Evolutionary conservation across 2,888 invertebrate genomes (phyloP).

Genomic region (Epiperipatus broadwayi): DNA sequence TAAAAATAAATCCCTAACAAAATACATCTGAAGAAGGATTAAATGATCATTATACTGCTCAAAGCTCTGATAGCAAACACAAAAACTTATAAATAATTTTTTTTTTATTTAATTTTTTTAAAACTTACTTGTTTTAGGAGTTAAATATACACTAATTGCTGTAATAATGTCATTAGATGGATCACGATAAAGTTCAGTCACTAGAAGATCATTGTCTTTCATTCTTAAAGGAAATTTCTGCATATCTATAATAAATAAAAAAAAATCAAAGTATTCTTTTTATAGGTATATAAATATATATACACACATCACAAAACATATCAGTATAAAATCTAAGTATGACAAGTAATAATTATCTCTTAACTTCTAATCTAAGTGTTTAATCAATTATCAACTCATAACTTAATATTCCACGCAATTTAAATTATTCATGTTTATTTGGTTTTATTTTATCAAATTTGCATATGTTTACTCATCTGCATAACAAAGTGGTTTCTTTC

Average conservation of each 20-base stretch:
- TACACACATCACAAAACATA: conserved; percentile 6
- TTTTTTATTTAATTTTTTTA: conserved; percentile 1
- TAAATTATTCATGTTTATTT: no score
- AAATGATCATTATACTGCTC: no score
- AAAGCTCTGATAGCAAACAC: not conserved
- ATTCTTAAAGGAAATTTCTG: conserved; percentile 94
- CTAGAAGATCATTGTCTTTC: conserved; percentile 95
- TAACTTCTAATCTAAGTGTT: no score
- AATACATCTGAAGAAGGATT: no score
- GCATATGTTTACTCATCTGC: no score
- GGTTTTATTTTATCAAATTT: no score
- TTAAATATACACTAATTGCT: conserved; percentile 90
- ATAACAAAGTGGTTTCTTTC: no score
- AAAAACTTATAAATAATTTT: not conserved
- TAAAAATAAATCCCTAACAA: no score
- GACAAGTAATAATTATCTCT: no score
- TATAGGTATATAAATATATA: not conserved
- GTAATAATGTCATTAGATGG: conserved; percentile 88
- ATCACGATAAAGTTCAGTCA: conserved; percentile 81
- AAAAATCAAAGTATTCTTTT: conserved; percentile 5
- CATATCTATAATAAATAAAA: conserved; percentile 55
- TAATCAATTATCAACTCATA: no score
- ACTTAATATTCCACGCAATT: no score
- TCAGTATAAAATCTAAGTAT: no score
- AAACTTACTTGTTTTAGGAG: conserved; percentile 90